Conservation (phyloP, 1,140 invertebrate genomes). For the Argopecten irradians region DNA sequence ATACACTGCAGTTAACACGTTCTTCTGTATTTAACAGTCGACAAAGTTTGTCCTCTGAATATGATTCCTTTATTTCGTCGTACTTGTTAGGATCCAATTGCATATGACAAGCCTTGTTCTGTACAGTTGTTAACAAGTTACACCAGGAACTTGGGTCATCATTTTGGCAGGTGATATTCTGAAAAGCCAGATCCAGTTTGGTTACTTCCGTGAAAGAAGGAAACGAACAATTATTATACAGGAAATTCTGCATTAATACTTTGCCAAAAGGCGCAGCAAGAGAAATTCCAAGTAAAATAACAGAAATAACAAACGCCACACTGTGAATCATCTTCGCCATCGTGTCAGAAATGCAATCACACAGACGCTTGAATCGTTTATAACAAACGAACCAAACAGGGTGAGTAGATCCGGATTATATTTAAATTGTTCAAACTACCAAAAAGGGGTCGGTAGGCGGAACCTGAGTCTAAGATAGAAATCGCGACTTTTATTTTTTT, state of each 20-base stretch:
- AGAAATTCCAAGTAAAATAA: not conserved
- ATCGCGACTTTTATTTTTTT: too few species aligned
- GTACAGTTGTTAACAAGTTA: not conserved
- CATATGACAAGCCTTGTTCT: not conserved
- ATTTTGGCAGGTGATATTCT: not conserved
- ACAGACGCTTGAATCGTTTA: not conserved
- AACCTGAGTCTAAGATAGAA: too few species aligned
- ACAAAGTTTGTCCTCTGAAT: not conserved
- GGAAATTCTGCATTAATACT: not conserved
- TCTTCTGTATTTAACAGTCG: not conserved
- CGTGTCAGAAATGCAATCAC: constrained; percentile 1
- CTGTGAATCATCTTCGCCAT: not conserved
- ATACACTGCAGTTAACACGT: not conserved
- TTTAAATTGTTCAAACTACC: too few species aligned
- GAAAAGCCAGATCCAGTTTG: not conserved
- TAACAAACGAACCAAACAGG: not conserved
- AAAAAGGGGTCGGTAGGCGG: too few species aligned
- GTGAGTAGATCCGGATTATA: not conserved
- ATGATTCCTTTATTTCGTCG: not conserved
- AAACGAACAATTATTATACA: not conserved
- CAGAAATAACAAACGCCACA: not conserved
- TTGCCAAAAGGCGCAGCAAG: not conserved
- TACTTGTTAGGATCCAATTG: not conserved
- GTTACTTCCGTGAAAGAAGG: not conserved
- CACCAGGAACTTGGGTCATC: not conserved